These are phyloP conservation scores for Ephydatia muelleri DNA, from an alignment of 37 sponge, comb jelly and placozoan species.

Conservation along the genomic window DNA sequence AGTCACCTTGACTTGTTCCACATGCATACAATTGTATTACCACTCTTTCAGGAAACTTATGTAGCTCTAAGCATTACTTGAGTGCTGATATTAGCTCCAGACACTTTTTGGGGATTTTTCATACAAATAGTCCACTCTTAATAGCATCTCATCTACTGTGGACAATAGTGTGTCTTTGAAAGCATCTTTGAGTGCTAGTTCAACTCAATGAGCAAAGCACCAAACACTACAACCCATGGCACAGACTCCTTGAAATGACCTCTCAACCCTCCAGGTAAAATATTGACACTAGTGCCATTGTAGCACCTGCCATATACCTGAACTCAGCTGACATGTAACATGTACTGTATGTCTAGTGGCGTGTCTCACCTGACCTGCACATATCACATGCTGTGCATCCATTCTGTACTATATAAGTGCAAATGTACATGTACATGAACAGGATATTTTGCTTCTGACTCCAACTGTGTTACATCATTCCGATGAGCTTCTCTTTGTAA, in stretches of 20 bases:
- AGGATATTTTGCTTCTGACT: too few species aligned
- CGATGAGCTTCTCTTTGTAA: too few species aligned
- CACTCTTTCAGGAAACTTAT: conserved; percentile 57
- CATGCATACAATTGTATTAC: conserved; percentile 53
- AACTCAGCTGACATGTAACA: too few species aligned
- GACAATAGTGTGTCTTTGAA: conserved; percentile 41
- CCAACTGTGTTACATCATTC: too few species aligned
- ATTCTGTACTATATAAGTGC: too few species aligned
- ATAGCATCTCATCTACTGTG: conserved; percentile 50
- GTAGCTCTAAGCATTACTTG: conserved; percentile 29
- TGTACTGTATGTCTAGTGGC: too few species aligned
- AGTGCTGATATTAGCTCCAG: conserved; percentile 18
- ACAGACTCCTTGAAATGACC: conserved; percentile 28
- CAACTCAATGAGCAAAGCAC: conserved; percentile 70
- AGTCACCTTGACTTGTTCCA: conserved; percentile 66
- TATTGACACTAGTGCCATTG: conserved; percentile 57
- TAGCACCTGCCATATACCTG: too few species aligned
- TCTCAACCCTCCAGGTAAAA: conserved; percentile 41
- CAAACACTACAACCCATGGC: conserved; percentile 64
- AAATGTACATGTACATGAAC: too few species aligned
- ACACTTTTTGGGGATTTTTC: conserved; percentile 42
- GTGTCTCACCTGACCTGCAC: too few species aligned
- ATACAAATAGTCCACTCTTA: conserved; percentile 57
- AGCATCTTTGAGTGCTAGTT: conserved; percentile 72
- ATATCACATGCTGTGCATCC: too few species aligned